These are phyloP conservation scores for Sebastes matsubarae DNA, from an alignment of 2,797 vertebrate species.

Conservation along the genomic window DNA sequence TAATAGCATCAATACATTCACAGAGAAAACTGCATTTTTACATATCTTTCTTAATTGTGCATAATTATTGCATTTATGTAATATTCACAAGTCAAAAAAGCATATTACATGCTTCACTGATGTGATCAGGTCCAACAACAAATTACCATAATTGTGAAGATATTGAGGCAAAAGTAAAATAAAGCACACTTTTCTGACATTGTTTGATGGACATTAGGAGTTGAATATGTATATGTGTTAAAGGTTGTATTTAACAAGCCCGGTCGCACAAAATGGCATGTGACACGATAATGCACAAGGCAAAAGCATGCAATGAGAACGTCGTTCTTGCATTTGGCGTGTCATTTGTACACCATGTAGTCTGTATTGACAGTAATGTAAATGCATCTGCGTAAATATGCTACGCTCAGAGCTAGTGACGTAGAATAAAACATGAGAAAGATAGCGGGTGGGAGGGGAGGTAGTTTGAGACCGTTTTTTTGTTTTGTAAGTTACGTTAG, in stretches of 20 bases:
- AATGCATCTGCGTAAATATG: too few relatives aligned
- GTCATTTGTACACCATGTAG: too few relatives aligned
- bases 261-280: too few relatives aligned
- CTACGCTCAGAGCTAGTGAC: too few relatives aligned
- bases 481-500: too few relatives aligned
- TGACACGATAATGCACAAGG: too few relatives aligned
- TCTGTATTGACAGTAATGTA: too few relatives aligned
- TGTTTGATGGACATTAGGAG: not conserved
- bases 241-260: not conserved
- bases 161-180: not conserved
- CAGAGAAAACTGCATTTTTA: not conserved
- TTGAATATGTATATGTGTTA: not conserved
- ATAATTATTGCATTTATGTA: not conserved
- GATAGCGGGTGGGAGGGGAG: too few relatives aligned
- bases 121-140: not conserved
- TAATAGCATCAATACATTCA: not conserved
- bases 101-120: not conserved
- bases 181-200: not conserved
- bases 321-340: too few relatives aligned
- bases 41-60: not conserved
- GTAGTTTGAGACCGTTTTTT: too few relatives aligned
- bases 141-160: not conserved
- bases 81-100: not conserved
- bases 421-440: too few relatives aligned
- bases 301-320: too few relatives aligned